Evolutionary conservation across 2,113 vertebrate genomes (phyloP).

Genomic region (Mesembrinibis cayennensis): DNA sequence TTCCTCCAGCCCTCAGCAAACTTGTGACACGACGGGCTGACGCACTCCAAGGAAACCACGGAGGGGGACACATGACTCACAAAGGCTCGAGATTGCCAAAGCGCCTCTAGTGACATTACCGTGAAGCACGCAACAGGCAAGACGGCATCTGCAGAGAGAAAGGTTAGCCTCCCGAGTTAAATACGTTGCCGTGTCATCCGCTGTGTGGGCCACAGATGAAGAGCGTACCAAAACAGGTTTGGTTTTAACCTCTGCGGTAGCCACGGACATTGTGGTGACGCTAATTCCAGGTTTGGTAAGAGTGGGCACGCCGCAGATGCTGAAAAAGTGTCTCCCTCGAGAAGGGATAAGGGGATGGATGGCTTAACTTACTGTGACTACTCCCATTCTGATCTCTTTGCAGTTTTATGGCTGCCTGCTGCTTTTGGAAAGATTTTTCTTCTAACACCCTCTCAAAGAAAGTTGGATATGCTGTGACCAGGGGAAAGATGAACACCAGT

Average conservation of each 20-base stretch:
- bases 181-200: not conserved
- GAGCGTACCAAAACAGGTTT: fast-evolving
- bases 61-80: not conserved
- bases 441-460: not conserved
- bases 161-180: not conserved
- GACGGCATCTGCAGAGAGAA: not conserved
- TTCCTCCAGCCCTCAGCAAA: not conserved
- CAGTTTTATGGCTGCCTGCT: not conserved
- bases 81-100: not conserved
- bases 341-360: not conserved
- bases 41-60: not conserved
- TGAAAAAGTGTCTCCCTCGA: not conserved
- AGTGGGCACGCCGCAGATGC: not conserved
- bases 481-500: not conserved
- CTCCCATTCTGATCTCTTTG: not conserved
- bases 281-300: not conserved
- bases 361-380: not conserved
- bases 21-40: not conserved
- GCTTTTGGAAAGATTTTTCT: not conserved
- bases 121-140: not conserved
- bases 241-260: fast-evolving
- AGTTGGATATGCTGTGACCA: too few species aligned
- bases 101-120: not conserved
- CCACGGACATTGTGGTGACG: not conserved
- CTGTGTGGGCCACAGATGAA: not conserved